phyloP scores from a whole-genome alignment of 2,888 invertebrate genomes.

The Lydus trimaculatus region DNA sequence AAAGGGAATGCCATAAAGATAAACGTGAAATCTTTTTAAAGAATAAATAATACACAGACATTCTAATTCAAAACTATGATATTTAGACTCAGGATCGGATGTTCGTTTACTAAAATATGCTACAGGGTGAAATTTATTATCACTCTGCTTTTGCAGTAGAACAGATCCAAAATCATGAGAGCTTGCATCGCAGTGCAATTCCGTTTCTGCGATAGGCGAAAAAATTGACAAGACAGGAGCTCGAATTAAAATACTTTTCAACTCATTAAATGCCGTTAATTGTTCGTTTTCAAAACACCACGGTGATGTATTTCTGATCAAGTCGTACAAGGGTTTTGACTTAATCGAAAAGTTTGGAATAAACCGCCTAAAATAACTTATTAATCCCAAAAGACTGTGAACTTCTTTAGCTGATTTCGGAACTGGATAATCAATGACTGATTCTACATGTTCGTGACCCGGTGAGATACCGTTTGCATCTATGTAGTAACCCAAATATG shows the following conservation, averaged over 20 bases:
- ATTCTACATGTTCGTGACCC: constrained; percentile 20
- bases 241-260: constrained; percentile 26
- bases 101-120: too few relatives aligned
- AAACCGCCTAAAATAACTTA: too few relatives aligned
- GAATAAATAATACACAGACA: constrained; percentile 43
- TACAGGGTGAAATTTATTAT: too few relatives aligned
- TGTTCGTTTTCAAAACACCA: constrained; percentile 39
- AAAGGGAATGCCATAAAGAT: constrained; percentile 28
- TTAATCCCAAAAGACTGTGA: too few relatives aligned
- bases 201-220: constrained; percentile 39
- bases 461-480: constrained; percentile 30
- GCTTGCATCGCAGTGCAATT: too few relatives aligned
- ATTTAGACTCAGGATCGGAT: too few relatives aligned
- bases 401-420: constrained; percentile 37
- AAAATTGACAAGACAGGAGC: too few relatives aligned
- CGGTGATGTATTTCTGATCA: too few relatives aligned
- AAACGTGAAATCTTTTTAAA: constrained; percentile 37
- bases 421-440: constrained; percentile 34
- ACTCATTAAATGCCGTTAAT: constrained; percentile 38
- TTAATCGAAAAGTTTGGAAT: too few relatives aligned
- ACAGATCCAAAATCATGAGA: too few relatives aligned
- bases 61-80: constrained; percentile 48
- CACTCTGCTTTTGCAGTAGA: too few relatives aligned
- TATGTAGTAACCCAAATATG: constrained; percentile 43
- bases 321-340: too few relatives aligned